phyloP scores from a whole-genome alignment of 2,113 vertebrate genomes.

The Laterallus jamaicensis region DNA sequence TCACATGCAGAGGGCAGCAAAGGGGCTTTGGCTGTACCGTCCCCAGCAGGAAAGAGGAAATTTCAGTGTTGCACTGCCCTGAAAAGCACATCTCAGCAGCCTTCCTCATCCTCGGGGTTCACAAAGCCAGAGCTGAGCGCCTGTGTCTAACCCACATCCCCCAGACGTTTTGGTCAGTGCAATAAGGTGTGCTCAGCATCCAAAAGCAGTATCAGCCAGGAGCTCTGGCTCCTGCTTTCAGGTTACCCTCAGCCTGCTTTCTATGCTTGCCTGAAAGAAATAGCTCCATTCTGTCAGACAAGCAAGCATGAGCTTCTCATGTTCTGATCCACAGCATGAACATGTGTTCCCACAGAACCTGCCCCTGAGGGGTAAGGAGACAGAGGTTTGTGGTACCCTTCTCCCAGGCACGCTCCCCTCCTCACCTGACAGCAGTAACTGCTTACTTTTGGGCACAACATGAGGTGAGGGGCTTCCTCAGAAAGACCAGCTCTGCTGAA shows the following conservation, averaged over 20 bases:
- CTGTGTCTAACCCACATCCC: no score
- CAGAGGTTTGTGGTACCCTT: no score
- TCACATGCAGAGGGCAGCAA: not conserved
- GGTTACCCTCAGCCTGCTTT: not conserved
- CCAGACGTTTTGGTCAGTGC: rapidly evolving
- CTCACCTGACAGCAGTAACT: not conserved
- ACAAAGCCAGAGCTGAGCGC: not conserved
- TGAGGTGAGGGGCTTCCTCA: not conserved
- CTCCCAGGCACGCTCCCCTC: not conserved
- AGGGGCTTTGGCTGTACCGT: not conserved
- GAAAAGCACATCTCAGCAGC: not conserved
- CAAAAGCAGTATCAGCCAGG: not conserved
- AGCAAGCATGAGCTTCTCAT: not conserved
- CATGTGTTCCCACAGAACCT: not conserved
- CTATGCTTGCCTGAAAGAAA: not conserved
- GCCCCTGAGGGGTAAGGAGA: not conserved
- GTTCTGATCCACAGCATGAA: not conserved
- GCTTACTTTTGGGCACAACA: not conserved
- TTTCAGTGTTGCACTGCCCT: rapidly evolving
- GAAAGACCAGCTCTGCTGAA: not conserved
- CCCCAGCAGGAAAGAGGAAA: not conserved
- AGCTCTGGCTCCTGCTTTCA: not conserved
- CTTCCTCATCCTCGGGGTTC: not conserved
- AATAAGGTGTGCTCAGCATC: not conserved
- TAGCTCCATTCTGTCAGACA: not conserved